A percentile compares a stretch with the other conserved stretches of the same genome.
Conservation (phyloP, 2,797 vertebrate species). For the Graptemys geographica region DNA sequence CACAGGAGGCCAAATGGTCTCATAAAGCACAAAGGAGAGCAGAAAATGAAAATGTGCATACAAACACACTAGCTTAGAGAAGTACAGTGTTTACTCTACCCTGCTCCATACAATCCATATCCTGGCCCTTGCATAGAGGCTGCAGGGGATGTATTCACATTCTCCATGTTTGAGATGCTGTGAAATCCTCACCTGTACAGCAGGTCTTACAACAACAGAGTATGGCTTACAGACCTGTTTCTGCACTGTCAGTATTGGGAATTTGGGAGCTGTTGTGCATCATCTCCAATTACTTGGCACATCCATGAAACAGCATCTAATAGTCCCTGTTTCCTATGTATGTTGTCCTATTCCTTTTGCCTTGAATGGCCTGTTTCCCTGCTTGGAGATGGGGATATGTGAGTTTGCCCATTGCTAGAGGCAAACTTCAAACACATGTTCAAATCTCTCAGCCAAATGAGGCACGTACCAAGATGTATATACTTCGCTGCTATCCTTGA, state of each 20-base stretch:
- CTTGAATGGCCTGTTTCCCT: not conserved
- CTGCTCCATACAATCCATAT: not conserved
- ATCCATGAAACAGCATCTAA: not conserved
- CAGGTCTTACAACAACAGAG: rapidly evolving
- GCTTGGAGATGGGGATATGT: not conserved
- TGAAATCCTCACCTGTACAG: not conserved
- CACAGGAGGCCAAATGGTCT: not conserved
- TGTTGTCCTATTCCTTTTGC: not conserved
- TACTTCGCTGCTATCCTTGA: not conserved
- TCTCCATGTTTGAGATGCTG: rapidly evolving
- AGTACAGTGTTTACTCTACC: not conserved
- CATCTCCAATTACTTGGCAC: not conserved
- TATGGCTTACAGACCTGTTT: not conserved
- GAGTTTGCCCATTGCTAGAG: not conserved
- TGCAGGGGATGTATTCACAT: not conserved
- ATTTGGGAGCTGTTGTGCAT: not conserved
- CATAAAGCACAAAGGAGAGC: not conserved
- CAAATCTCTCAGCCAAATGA: not conserved
- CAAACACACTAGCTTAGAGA: not conserved
- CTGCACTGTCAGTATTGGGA: not conserved
- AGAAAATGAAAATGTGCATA: not conserved
- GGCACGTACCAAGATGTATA: not conserved
- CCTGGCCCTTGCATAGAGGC: not conserved
- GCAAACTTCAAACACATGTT: not conserved
- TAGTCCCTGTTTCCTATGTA: not conserved